Evolutionary conservation across 2,888 invertebrate species (phyloP).

Genomic region (Ichneumon xanthorius): DNA sequence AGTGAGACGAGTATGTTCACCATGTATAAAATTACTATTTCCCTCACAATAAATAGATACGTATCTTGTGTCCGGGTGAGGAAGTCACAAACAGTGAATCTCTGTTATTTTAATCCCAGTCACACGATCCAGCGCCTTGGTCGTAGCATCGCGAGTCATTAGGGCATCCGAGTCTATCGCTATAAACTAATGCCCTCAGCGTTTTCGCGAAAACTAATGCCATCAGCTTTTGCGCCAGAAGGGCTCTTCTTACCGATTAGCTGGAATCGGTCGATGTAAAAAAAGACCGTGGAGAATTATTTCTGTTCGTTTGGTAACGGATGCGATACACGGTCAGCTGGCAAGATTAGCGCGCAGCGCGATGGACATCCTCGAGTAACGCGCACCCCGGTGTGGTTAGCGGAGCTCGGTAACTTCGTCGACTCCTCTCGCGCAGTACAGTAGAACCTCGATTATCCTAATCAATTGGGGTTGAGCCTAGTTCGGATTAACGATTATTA

Average conservation of each 20-base stretch:
- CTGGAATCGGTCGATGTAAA: slow-evolving; percentile 15
- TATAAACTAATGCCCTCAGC: not conserved
- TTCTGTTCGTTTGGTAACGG: not conserved
- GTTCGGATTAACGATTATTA: no score
- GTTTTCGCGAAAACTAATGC: not conserved
- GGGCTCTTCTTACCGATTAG: slow-evolving; percentile 10
- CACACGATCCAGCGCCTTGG: not conserved
- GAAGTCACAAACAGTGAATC: slow-evolving; percentile 7
- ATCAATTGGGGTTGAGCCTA: no score
- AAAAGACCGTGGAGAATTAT: slow-evolving; percentile 2
- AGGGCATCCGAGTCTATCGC: not conserved
- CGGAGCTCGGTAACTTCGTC: not conserved
- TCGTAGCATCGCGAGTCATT: not conserved
- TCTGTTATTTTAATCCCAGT: not conserved
- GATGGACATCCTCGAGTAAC: no score
- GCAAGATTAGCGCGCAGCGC: not conserved
- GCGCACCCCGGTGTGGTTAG: not conserved
- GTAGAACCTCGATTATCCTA: no score
- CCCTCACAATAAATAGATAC: not conserved
- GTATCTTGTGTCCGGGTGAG: not conserved
- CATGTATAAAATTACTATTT: slow-evolving; percentile 4
- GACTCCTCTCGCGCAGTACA: not conserved
- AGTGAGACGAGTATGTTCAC: not conserved
- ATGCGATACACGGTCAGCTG: not conserved
- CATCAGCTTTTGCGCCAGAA: not conserved